Evolutionary conservation across 1,140 invertebrate genomes (phyloP), one percentile per base, ranked within the genome.

Genomic region (Brachionus angularis): DNA sequence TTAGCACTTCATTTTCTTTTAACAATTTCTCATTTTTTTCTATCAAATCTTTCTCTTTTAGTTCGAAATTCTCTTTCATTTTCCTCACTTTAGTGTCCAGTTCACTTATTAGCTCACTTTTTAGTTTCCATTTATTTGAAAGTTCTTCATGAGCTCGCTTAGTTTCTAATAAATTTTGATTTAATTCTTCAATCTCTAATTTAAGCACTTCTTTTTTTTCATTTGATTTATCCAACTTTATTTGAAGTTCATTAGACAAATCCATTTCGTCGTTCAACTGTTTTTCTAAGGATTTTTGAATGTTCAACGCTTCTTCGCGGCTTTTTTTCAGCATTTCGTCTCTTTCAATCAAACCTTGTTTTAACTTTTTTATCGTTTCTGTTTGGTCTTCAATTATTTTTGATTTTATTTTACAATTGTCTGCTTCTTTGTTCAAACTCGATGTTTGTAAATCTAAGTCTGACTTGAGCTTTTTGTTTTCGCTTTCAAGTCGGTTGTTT

Each of bases 201-300:
- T 33, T 49, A 12, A 67, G 21, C 0, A n/a, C 44, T n/a, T 67
- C 62, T 67, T 50, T 47, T 67, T 67, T 67, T 47, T 50, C 47
- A 34, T 67, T 67, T 23, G 39, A 47, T 27, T 50, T 47, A 25
- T 67, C 62, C 25, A 67, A 50, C 21, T 49, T 67, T 1, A 67
- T 10, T 34, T 67, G 44, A 14, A 67, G 39, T 39, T 67, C 62
- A 50, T 67, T 67, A 31, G 29, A 18, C 27, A 67, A 47, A 21
- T 67, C 62, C 62, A 67, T 67, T 50, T 67, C 62, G 10, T 67
- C 42, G 29, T 67, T 67, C 27, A 67, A 23, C 14, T 67, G 62
- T 31, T 67, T 67, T 50, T 67, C 62, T 14, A 67, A 46, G n/a
- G 34, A 29, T 36, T 67, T 67, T 46, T 67, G 62, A 31, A 18